A percentile compares a stretch with the other conserved stretches of the same genome.
Evolutionary conservation across 2,797 vertebrate genomes (phyloP).

Genomic region (Acanthurus leucopareius): DNA sequence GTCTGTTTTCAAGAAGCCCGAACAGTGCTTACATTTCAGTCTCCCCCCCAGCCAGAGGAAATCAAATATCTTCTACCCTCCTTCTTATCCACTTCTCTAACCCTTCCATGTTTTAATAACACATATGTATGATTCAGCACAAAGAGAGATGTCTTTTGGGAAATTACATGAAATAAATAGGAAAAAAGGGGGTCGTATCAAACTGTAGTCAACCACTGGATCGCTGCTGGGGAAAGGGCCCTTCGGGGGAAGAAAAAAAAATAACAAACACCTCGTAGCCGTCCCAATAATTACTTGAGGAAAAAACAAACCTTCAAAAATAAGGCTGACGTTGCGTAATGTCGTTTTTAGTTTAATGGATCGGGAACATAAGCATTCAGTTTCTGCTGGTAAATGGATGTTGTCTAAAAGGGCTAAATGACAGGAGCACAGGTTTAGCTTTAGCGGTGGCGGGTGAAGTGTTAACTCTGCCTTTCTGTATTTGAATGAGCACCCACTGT

Average conservation of each 20-base stretch:
- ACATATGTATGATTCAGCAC: constrained; percentile 73
- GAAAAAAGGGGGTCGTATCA: constrained; percentile 29
- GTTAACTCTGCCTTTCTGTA: constrained; percentile 38
- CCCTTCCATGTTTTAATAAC: constrained; percentile 69
- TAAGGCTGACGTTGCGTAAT: constrained; percentile 57
- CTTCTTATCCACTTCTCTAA: constrained; percentile 39
- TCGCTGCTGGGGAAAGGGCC: constrained; percentile 13
- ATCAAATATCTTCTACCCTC: constrained; percentile 46
- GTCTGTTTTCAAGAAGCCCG: constrained; percentile 37
- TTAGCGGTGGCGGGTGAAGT: constrained; percentile 13
- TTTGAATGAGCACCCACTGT: constrained; percentile 42
- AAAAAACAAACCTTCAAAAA: constrained; percentile 46
- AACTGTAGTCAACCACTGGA: constrained; percentile 30
- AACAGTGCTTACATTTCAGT: constrained; percentile 48
- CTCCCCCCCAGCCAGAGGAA: constrained; percentile 31
- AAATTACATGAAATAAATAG: constrained; percentile 67
- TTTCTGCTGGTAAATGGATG: constrained; percentile 47
- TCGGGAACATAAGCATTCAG: constrained; percentile 34
- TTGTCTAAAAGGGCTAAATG: constrained; percentile 34
- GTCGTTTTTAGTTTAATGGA: constrained; percentile 69
- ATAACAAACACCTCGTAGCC: constrained; percentile 18
- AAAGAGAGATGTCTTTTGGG: constrained; percentile 59
- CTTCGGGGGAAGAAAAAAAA: background rate
- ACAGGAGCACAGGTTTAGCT: constrained; percentile 21
- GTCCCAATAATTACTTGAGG: constrained; percentile 55